Percentiles rank a stretch among this genome's conserved stretches.
Conservation (phyloP, 2,888 invertebrate genomes). For the Microctonus aethiopoides region DNA sequence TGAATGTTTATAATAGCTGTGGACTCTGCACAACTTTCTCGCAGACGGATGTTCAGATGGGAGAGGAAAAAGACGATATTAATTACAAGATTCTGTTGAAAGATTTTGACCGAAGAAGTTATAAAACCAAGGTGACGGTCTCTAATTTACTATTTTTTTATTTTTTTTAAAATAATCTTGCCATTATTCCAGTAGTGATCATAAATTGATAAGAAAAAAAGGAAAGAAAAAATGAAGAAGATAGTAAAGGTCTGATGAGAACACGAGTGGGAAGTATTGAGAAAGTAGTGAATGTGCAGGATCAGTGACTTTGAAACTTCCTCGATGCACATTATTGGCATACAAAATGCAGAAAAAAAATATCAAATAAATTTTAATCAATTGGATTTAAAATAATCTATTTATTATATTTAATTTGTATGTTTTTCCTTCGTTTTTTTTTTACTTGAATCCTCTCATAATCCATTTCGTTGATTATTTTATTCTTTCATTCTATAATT, state of each 20-base stretch:
- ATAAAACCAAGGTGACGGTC: neutral
- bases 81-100: slow-evolving; percentile 27
- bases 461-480: neutral
- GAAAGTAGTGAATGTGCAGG: neutral
- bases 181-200: neutral
- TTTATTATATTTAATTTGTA: too few species aligned
- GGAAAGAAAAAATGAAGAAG: neutral
- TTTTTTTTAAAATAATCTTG: neutral
- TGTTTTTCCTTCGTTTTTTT: too few species aligned
- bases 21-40: slow-evolving; percentile 57
- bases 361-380: too few species aligned
- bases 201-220: neutral
- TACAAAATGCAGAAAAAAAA: neutral
- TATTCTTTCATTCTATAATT: neutral
- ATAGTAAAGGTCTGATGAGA: neutral
- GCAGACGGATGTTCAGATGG: slow-evolving; percentile 28
- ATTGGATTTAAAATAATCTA: too few species aligned
- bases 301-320: neutral
- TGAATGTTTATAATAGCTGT: slow-evolving; percentile 49
- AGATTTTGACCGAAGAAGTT: slow-evolving; percentile 31
- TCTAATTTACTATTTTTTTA: neutral
- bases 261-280: neutral
- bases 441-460: too few species aligned
- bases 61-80: slow-evolving; percentile 11
- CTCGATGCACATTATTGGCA: neutral